A percentile compares a stretch with the other conserved stretches of the same genome.
phyloP scores from a whole-genome alignment of 2,888 invertebrate genomes.

The Galerucella calmariensis region DNA sequence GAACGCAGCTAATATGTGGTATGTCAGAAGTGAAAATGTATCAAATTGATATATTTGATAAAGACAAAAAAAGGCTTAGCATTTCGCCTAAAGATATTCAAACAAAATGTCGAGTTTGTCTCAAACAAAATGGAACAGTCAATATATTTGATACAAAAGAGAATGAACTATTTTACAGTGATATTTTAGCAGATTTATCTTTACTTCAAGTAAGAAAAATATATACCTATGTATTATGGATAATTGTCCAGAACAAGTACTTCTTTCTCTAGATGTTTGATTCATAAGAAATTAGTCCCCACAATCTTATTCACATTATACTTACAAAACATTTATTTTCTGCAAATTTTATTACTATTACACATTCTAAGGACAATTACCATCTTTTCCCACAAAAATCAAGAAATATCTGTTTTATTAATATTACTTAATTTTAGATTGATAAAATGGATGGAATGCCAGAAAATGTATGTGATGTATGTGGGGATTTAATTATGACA shows the following conservation, averaged over 20 bases:
- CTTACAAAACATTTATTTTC: no score
- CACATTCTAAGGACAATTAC: no score
- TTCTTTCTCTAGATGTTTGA: neutral
- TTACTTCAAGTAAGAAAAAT: slow-evolving; percentile 8
- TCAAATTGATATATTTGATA: slow-evolving; percentile 18
- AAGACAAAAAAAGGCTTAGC: slow-evolving; percentile 10
- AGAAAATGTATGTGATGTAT: slow-evolving; percentile 16
- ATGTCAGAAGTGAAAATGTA: slow-evolving; percentile 3
- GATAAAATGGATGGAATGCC: slow-evolving; percentile 18
- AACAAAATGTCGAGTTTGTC: slow-evolving; percentile 14
- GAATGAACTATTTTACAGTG: slow-evolving; percentile 15
- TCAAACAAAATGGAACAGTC: slow-evolving; percentile 17
- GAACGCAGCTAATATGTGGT: neutral
- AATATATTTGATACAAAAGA: slow-evolving; percentile 17
- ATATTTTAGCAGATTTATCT: slow-evolving; percentile 9
- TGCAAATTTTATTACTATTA: no score
- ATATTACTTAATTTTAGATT: slow-evolving; percentile 8
- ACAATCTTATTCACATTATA: no score
- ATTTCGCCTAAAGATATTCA: slow-evolving; percentile 21
- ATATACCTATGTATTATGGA: neutral
- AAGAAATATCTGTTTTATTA: neutral
- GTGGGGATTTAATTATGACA: slow-evolving; percentile 13
- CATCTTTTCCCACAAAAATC: neutral
- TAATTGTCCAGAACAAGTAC: neutral
- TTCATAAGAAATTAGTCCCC: no score